phyloP scores from a whole-genome alignment of 2,797 vertebrate species.

The Trichosurus vulpecula region DNA sequence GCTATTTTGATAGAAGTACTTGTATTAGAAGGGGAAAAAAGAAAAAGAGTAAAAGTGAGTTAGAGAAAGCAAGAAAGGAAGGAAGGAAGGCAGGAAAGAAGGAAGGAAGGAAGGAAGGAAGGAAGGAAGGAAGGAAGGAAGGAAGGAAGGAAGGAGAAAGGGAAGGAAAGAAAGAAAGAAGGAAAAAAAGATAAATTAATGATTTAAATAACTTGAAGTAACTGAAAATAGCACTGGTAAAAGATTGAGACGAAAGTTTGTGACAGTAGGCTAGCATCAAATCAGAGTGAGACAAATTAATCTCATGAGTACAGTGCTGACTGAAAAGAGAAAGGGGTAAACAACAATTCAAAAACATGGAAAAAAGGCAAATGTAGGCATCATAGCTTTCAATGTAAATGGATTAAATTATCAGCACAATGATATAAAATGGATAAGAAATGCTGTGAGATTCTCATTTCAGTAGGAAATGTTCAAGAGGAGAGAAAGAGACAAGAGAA shows the following conservation, averaged over 20 bases:
- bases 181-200: neutral
- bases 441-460: neutral
- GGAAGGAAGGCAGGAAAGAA: neutral
- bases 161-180: neutral
- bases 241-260: neutral
- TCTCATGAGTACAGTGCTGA: neutral
- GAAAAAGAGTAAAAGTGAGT: neutral
- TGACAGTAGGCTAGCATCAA: neutral
- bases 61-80: neutral
- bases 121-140: neutral
- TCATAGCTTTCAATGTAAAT: neutral
- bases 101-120: neutral
- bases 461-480: neutral
- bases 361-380: neutral
- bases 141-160: neutral
- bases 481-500: neutral
- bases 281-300: neutral
- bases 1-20: neutral
- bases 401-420: neutral
- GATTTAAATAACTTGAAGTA: neutral
- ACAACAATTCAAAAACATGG: neutral
- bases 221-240: neutral
- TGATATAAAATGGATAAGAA: neutral
- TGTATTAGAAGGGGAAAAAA: neutral
- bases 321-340: neutral